Evolutionary conservation across 2,113 vertebrate species (phyloP).

Genomic region (Callaeas wilsoni): DNA sequence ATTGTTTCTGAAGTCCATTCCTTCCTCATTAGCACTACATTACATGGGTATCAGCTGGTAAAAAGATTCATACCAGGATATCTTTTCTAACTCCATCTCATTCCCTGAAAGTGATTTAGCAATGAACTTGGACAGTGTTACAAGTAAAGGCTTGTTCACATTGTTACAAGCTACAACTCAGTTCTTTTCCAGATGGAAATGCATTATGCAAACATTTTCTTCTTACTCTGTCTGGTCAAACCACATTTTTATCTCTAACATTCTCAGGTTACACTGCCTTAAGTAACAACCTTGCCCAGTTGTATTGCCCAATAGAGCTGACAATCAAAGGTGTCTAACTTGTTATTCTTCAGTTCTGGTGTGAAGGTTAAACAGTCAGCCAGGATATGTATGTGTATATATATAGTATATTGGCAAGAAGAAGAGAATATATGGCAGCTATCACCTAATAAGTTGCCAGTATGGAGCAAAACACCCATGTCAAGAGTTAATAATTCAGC

Average conservation of each 20-base stretch:
- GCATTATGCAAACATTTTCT: neutral
- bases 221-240: neutral
- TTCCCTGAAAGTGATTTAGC: neutral
- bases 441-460: neutral
- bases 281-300: constrained; percentile 11
- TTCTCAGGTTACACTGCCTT: neutral
- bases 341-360: neutral
- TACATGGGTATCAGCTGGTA: neutral
- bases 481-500: neutral
- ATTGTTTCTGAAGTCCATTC: neutral
- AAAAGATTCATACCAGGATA: neutral
- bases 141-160: neutral
- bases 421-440: neutral
- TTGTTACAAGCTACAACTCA: neutral
- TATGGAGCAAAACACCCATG: neutral
- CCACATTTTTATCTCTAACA: neutral
- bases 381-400: neutral
- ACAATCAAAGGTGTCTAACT: neutral
- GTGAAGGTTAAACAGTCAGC: neutral
- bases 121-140: neutral
- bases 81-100: neutral
- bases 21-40: neutral
- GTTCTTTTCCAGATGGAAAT: neutral
- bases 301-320: constrained; percentile 11
- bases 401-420: neutral